phyloP scores from a whole-genome alignment of 2,888 invertebrate genomes.

The Stegophylla sp. region DNA sequence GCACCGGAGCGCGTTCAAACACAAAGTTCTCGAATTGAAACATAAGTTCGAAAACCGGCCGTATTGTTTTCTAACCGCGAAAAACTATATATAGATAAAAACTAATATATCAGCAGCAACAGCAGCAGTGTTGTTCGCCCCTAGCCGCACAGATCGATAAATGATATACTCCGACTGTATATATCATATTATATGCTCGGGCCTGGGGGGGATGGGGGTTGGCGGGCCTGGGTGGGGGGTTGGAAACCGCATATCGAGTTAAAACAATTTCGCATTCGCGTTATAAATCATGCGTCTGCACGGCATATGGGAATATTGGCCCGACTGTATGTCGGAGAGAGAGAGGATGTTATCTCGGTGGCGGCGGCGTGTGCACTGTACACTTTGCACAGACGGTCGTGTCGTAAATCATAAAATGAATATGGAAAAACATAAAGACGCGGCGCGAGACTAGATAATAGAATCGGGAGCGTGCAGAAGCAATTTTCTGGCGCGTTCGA shows the following conservation, averaged over 20 bases:
- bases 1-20: conserved; percentile 28
- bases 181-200: not conserved
- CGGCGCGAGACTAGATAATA: conserved; percentile 39
- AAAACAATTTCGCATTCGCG: conserved; percentile 52
- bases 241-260: conserved; percentile 46
- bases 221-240: not conserved
- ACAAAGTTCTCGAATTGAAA: conserved; percentile 43
- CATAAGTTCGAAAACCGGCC: conserved; percentile 24
- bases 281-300: conserved; percentile 40
- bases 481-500: not conserved
- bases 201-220: not conserved
- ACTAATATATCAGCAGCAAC: conserved; percentile 4
- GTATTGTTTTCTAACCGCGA: conserved; percentile 41
- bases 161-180: too few species aligned
- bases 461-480: conserved; percentile 16
- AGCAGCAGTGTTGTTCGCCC: not conserved
- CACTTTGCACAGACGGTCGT: conserved; percentile 46
- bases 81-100: conserved; percentile 21
- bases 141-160: too few species aligned
- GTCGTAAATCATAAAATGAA: conserved; percentile 50
- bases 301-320: conserved; percentile 50
- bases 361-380: not conserved
- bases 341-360: conserved; percentile 49
- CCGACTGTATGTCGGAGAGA: not conserved
- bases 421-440: conserved; percentile 50